Evolutionary conservation across 2,888 invertebrate genomes (phyloP), one percentile per base, ranked within the genome.

Genomic region (Eumacrocentrus americanus): DNA sequence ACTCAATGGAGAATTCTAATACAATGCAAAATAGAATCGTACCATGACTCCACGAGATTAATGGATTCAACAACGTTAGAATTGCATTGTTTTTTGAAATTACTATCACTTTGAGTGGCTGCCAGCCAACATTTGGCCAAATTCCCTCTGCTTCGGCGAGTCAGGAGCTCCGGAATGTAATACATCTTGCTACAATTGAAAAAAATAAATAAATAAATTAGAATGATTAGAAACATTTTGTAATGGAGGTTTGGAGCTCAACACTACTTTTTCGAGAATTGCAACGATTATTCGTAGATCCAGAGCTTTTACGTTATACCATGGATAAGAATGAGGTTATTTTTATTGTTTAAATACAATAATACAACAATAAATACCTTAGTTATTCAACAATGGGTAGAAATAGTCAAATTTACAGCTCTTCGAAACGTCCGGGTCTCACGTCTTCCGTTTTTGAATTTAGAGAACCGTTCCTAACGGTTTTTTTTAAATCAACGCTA

Each of bases 71-170:
- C 42, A 0, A 16, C 16, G 5, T 7, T 6, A 2, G 22, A 37
- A 12, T 20, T 60, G 2, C 55, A 63, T 1, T 4, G 29, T 48
- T 22, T 55, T 29, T 61, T 66, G 46, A 73, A 72, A 20, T 42
- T 35, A 44, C 56, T 18, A 11, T 67, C 65, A 23, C 42, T 70
- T 1, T 60, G 4, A 0, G 59, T 71, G 3, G 67, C 72, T 12
- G 73, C 72, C 3, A 73, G 53, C 72, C 73, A 72, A 12, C 65
- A 65, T 29, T 55, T 42, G 2, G 67, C 20, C 3, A 73, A 38
- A 38, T 64, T 62, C 6, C 68, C 65, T 1, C 35, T 63, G 1
- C 47, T 54, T 38, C 59, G 63, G 20, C 18, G n/a, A 3, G 58
- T 60, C n/a, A 70, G 61, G 1, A 72, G 14, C 1, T 69, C 65